phyloP scores from a whole-genome alignment of 2,797 vertebrate genomes.

The Sebastes miniatus region DNA sequence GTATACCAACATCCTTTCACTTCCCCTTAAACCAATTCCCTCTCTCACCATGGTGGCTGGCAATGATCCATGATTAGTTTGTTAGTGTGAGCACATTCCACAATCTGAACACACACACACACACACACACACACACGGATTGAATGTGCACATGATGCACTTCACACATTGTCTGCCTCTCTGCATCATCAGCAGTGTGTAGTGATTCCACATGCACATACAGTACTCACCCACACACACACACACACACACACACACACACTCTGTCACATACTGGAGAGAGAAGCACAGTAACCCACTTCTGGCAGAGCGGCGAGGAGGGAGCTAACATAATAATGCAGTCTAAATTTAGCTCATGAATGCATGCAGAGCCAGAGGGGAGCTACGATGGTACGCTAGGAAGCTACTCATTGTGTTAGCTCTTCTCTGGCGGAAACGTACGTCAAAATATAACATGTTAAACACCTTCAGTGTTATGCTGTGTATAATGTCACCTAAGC shows the following conservation, averaged over 20 bases:
- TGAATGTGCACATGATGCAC: slow-evolving; percentile 66
- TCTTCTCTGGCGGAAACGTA: slow-evolving; percentile 13
- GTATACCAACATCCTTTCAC: slow-evolving; percentile 2
- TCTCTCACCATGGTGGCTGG: slow-evolving; percentile 35
- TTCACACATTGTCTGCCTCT: slow-evolving; percentile 59
- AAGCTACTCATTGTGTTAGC: slow-evolving; percentile 44
- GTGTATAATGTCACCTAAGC: not conserved
- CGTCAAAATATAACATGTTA: not conserved
- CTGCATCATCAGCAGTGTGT: slow-evolving; percentile 69
- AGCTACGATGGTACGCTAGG: slow-evolving; percentile 34
- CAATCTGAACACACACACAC: slow-evolving; percentile 22
- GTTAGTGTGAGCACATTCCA: slow-evolving; percentile 57
- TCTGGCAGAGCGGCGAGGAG: slow-evolving; percentile 63
- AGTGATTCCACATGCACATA: slow-evolving; percentile 43
- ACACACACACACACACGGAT: slow-evolving; percentile 5
- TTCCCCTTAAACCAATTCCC: slow-evolving; percentile 25
- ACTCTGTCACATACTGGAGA: slow-evolving; percentile 37
- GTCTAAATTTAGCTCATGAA: slow-evolving; percentile 75
- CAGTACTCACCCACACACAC: slow-evolving; percentile 16
- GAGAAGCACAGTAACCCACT: slow-evolving; percentile 79
- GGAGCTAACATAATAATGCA: slow-evolving; percentile 71
- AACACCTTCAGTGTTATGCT: not conserved
- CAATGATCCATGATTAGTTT: slow-evolving; percentile 54
- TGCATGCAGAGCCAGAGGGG: slow-evolving; percentile 60
- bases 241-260: slow-evolving; percentile 21